Percentiles rank a stretch among this genome's conserved stretches.
Conservation (phyloP, 1,140 invertebrate genomes). For the Macrocentrus cingulum region DNA sequence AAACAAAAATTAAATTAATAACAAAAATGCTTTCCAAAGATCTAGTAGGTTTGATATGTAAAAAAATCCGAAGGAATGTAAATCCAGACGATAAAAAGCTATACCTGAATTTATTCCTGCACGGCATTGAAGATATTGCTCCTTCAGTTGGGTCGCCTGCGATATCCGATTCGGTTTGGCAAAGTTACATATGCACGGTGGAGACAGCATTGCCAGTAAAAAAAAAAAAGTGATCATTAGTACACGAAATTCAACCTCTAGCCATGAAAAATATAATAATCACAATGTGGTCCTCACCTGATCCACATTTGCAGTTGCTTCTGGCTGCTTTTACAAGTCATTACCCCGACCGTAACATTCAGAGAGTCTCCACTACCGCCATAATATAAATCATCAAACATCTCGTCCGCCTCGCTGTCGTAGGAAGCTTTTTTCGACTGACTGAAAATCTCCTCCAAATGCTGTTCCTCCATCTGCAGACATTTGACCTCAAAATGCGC, state of each 20-base stretch:
- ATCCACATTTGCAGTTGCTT: constrained; percentile 32
- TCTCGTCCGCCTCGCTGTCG: constrained; percentile 51
- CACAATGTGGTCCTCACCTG: no score
- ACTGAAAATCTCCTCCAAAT: constrained; percentile 71
- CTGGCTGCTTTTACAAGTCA: constrained; percentile 7
- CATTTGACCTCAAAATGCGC: constrained; percentile 79
- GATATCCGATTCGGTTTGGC: constrained; percentile 52
- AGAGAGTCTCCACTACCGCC: constrained; percentile 42
- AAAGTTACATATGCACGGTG: constrained; percentile 50
- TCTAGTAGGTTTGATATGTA: no score
- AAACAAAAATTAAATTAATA: neutral
- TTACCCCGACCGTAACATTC: constrained; percentile 20
- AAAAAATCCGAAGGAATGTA: no score
- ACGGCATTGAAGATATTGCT: constrained; percentile 63
- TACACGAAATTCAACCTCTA: neutral
- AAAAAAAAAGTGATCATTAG: constrained; percentile 22
- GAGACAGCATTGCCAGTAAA: constrained; percentile 33
- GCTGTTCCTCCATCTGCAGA: constrained; percentile 74
- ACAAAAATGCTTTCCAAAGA: no score
- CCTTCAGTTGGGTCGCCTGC: constrained; percentile 56
- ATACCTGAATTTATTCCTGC: constrained; percentile 66
- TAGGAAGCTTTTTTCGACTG: constrained; percentile 65
- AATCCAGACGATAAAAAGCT: constrained; percentile 34
- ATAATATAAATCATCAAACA: constrained; percentile 49
- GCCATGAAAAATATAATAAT: no score